Base-by-base conservation (phyloP, 2,888 invertebrate species). In the Tenthredo amoena region DNA sequence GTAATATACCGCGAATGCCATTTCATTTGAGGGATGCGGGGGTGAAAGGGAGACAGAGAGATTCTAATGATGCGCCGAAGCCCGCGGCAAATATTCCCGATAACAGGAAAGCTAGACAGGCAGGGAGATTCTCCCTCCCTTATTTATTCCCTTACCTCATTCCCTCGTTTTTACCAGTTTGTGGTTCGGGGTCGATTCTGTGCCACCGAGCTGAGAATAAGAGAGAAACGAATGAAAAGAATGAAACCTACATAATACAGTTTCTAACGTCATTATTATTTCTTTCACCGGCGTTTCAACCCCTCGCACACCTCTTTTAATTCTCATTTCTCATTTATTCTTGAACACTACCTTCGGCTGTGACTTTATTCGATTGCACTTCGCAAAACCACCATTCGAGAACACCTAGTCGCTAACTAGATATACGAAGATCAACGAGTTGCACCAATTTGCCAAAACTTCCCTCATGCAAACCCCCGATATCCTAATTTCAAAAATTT, bases 51-150 rank as follows among this genome's bases (percentile, higher is more conserved):
- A 85, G 84, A 84, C 77, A 85, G 85, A 85, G 87, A 89, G 89
- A 89, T 91, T 92, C 91, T 92, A 92, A 92, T 91, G 92, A 92
- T 91, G 91, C 88, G 87, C 87, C 86, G 87, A 87, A 88, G 90
- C 92, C 90, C 88, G 87, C 89, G 91, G 92, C 92, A 88, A 89
- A 90, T 83, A 83, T 83, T 83, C 83, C 83, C 83, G 83, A 83
- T 83, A 83, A 83, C 83, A 71, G 83, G 83, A 47, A 71, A 83
- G 71, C 83, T 71, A 71, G 83, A 71, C 83, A 83, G 83, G 31
- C 83, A 83, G 83, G 31, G 47, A 40, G 40, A 6, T 7, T 72
- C 34, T 21, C 68, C 68, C n/a, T 26, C 21, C 83, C 26, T 58
- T 55, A 47, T 31, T 50, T 34, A 34, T 34, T 34, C 68, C 68